Conservation (phyloP, 2,888 invertebrate species). For the Drosophila antonietae region DNA sequence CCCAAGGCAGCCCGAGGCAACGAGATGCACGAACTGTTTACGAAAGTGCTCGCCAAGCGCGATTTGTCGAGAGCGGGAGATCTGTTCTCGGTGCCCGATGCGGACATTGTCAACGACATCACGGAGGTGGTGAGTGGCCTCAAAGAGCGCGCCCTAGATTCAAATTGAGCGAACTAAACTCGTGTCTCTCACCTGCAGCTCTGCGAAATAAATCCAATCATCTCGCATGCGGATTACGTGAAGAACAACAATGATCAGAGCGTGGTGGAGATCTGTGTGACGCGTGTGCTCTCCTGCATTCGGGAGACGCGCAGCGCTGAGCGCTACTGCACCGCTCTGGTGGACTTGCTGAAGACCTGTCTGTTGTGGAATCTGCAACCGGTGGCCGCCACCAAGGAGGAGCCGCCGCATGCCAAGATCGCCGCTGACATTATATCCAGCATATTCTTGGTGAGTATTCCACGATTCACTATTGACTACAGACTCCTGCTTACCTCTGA, state of each 20-base stretch:
- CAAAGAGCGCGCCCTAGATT: neutral
- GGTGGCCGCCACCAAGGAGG: conserved; percentile 89
- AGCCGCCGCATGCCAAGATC: conserved; percentile 98
- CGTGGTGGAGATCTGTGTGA: conserved; percentile 97
- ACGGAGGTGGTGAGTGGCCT: conserved; percentile 89
- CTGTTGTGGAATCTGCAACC: conserved; percentile 95
- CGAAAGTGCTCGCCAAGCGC: conserved; percentile 94
- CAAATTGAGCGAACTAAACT: neutral
- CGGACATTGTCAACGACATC: conserved; percentile 93
- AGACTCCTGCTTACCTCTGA: neutral
- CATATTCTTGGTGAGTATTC: conserved; percentile 92
- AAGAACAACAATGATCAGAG: conserved; percentile 96
- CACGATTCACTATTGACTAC: no score
- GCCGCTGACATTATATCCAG: conserved; percentile 97
- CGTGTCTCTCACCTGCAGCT: conserved; percentile 84
- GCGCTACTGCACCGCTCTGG: conserved; percentile 92
- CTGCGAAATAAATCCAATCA: conserved; percentile 91
- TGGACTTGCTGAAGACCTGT: conserved; percentile 94
- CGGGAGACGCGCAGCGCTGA: conserved; percentile 94
- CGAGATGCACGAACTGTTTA: conserved; percentile 95
- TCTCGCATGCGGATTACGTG: conserved; percentile 92
- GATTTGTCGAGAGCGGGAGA: conserved; percentile 96
- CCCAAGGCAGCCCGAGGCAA: conserved; percentile 22
- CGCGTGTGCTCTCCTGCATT: conserved; percentile 94
- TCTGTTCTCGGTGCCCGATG: conserved; percentile 94